Base-by-base conservation (phyloP, 2,888 invertebrate species). In the Spilosoma lubricipeda region DNA sequence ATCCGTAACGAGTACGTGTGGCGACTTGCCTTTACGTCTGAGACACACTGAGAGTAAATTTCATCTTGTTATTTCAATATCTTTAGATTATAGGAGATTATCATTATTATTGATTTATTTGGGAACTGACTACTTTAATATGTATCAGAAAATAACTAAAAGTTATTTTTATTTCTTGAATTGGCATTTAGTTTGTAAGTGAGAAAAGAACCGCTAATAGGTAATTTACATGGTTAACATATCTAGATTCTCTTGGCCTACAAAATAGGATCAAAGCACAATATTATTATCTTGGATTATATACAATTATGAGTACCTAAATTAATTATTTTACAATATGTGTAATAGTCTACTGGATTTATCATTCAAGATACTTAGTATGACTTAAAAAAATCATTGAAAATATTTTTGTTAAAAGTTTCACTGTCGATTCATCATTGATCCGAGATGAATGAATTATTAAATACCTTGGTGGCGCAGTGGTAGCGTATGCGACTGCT, bases 1-100 rank as follows among this genome's bases (percentile, higher is more conserved):
- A 92, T 90, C 82, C 82, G 89, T 89, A 90, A 90, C 91, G 90
- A 90, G 86, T 89, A 86, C 82, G 85, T 85, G 85, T 86, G 83
- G 84, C 82, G 80, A 78, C 75, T 67, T 77, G 80, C 63, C 42
- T 42, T 75, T 67, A 82, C 77, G 88, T 45, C 71, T 23, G 78
- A 52, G 84, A 68, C 71, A 87, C 86, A 93, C 81, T 80, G 80
- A 80, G 89, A 1, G 75, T 48, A 20, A 48, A 48, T 48, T 7
- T 20, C 48, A 3, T 20, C 48, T 48, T 48, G 20, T 48, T 48
- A 48, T 48, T 48, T 48, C 20, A 48, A 48, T 0, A 20, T 20
- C 48, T 48, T 5, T 48, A 48, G 20, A 20, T 0, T 18, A 48
- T 20, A 48, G 45, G 45, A 18, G 15, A 48, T 48, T 20, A 20